These are phyloP conservation scores for Oreochromis grahami DNA, from an alignment of 2,797 vertebrate species.

Conservation along the genomic window DNA sequence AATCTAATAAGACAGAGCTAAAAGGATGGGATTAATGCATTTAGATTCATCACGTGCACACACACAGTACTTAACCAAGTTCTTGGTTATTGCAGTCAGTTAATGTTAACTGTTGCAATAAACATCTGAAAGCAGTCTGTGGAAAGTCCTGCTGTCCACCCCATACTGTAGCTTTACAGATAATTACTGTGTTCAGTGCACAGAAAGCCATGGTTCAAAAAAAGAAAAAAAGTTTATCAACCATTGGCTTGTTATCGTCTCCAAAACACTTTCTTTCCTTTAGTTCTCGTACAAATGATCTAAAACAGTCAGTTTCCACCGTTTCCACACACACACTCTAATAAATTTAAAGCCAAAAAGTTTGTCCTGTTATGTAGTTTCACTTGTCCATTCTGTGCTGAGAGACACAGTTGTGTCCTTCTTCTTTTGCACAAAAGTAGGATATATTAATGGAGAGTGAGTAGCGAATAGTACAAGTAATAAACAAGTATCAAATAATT, in stretches of 20 bases:
- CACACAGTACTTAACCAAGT: background rate
- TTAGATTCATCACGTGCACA: background rate
- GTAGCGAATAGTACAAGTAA: background rate
- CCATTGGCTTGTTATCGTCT: background rate
- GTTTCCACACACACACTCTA: background rate
- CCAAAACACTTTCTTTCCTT: background rate
- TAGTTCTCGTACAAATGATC: background rate
- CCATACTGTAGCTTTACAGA: background rate
- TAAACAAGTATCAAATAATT: background rate
- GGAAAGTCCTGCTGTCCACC: background rate
- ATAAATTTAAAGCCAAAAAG: background rate
- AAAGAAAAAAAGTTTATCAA: background rate
- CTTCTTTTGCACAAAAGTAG: background rate
- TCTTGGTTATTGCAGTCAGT: background rate
- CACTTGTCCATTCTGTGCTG: background rate
- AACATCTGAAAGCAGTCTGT: background rate
- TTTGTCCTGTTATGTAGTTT: background rate
- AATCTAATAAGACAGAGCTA: background rate
- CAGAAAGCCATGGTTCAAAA: background rate
- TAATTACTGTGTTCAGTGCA: background rate
- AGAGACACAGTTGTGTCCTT: background rate
- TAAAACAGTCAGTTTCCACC: background rate
- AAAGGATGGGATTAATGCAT: background rate
- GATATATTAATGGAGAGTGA: background rate
- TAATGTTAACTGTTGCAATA: background rate